Conservation (phyloP, 35 echinoderm and acorn worm species). For the Anneissia japonica region DNA sequence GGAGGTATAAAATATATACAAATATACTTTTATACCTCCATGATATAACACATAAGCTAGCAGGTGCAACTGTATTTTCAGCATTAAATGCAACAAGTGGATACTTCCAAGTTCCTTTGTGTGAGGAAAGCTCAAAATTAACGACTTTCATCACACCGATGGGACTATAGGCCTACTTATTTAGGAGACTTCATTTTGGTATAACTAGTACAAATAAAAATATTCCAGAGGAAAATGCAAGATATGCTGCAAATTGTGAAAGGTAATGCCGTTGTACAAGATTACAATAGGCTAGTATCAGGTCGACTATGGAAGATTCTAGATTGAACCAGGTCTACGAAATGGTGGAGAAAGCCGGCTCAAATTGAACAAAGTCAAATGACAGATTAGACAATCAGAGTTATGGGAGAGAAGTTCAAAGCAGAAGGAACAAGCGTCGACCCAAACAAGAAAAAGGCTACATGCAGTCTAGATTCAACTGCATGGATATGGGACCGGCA, state of each 20-base stretch:
- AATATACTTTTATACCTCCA: background rate
- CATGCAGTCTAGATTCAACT: background rate
- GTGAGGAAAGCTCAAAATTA: slow-evolving; percentile 26
- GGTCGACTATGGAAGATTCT: background rate
- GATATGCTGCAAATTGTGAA: background rate
- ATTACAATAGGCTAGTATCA: background rate
- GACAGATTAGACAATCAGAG: background rate
- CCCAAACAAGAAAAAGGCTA: slow-evolving; percentile 20
- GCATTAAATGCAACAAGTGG: slow-evolving; percentile 53
- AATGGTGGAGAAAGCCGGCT: background rate
- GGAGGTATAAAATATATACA: too few relatives aligned
- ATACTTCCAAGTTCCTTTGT: slow-evolving; percentile 56
- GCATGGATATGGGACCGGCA: background rate
- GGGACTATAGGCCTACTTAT: background rate
- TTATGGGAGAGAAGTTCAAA: slow-evolving; percentile 24
- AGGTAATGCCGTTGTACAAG: background rate
- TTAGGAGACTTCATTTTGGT: background rate
- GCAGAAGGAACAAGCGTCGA: slow-evolving; percentile 19
- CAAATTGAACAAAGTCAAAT: background rate
- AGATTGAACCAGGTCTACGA: background rate
- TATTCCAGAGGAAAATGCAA: background rate
- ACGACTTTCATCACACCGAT: slow-evolving; percentile 60
- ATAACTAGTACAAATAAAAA: background rate
- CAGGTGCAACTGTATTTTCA: slow-evolving; percentile 1
- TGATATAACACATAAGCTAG: background rate